phyloP scores from a whole-genome alignment of 2,888 invertebrate species.

The Craniophora ligustri region DNA sequence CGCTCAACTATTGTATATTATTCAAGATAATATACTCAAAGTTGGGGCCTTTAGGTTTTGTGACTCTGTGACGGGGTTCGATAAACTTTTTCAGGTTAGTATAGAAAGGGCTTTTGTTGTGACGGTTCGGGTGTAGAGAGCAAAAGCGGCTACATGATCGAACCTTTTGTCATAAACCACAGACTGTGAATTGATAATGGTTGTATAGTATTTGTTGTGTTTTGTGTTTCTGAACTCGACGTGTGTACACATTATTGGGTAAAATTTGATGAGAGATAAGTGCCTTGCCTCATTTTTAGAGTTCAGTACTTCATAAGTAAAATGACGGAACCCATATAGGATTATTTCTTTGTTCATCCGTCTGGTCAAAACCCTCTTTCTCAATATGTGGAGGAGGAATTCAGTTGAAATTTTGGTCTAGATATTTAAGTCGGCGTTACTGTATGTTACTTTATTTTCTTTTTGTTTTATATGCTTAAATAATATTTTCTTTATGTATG shows the following conservation, averaged over 20 bases:
- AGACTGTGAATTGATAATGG: constrained; percentile 83
- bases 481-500: too few relatives aligned
- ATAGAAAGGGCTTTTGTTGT: constrained; percentile 71
- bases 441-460: too few relatives aligned
- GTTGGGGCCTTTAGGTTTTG: constrained; percentile 45
- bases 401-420: too few relatives aligned
- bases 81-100: constrained; percentile 65
- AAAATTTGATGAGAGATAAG: constrained; percentile 13
- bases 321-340: neutral
- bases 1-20: constrained; percentile 34
- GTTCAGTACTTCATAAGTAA: too few relatives aligned
- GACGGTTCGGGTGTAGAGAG: constrained; percentile 62
- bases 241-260: constrained; percentile 28
- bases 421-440: too few relatives aligned
- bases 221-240: constrained; percentile 52
- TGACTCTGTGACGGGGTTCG: constrained; percentile 50
- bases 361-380: too few relatives aligned
- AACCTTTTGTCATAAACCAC: constrained; percentile 78
- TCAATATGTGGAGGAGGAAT: too few relatives aligned
- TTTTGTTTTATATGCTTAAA: too few relatives aligned
- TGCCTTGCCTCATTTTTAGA: neutral
- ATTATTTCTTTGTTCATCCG: too few relatives aligned
- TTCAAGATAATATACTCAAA: constrained; percentile 33
- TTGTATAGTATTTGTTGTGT: constrained; percentile 70
- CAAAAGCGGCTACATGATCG: constrained; percentile 70